Evolutionary conservation across 2,888 invertebrate species (phyloP), one percentile per base, ranked within the genome.

Genomic region (Ectemnius cavifrons): DNA sequence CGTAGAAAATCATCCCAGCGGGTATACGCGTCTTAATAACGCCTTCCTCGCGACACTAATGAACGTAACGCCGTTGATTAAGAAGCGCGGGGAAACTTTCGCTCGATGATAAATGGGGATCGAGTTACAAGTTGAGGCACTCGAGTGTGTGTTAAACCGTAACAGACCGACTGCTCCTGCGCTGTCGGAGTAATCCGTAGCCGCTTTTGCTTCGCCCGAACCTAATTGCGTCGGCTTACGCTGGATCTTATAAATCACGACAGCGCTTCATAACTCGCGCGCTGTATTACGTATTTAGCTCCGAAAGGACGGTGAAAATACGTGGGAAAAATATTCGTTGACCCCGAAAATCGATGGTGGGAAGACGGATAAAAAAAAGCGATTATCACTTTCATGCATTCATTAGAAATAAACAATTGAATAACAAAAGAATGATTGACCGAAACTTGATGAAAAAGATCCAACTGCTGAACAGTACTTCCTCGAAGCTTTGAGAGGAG

Each of bases 81-180:
- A 73, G 49, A 62, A 23, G 37, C 58, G 37, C 37, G 11, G 27
- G 6, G 45, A 2, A 71, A 58, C 57, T 63, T 72, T 66, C 20
- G 45, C 61, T 13, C 16, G 46, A 58, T 46, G 57, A 70, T 57
- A 46, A 70, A 73, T 52, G 56, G 60, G 61, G 65, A 64, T 73
- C 71, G 47, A 65, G 58, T 65, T 64, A 47, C 61, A 28, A 47
- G 63, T 18, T 71, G 71, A 60, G 64, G 37, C 11, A 37, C 37
- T 37, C 37, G 37, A 37, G 37, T 11, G 37, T 37, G 37, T 37
- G 37, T 71, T 71, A 59, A 37, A 37, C 37, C 37, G 8, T 37
- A 37, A 37, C 37, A 37, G 37, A 37, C 37, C 37, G 37, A 37
- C 8, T 37, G 37, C 37, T 37, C 6, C 37, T 37, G 5, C 37